A percentile compares a stretch with the other conserved stretches of the same genome.
Conservation (phyloP, 2,797 vertebrate species). For the Clarias fuscus region DNA sequence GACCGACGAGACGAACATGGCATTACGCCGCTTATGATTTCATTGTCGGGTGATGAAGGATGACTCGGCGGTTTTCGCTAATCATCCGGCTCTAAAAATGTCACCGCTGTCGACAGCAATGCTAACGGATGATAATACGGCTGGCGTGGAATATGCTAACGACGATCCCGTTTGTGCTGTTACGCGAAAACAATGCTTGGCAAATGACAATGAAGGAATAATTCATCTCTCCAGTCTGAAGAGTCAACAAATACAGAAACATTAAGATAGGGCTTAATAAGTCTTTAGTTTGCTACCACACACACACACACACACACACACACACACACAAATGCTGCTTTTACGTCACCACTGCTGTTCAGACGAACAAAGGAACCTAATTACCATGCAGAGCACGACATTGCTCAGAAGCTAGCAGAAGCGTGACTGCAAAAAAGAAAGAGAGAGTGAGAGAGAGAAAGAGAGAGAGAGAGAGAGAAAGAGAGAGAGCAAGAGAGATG, state of each 20-base stretch:
- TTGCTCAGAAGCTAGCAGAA: constrained; percentile 83
- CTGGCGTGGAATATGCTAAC: constrained; percentile 15
- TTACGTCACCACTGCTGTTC: constrained; percentile 40
- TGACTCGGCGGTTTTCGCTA: constrained; percentile 17
- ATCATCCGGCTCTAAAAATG: constrained; percentile 37
- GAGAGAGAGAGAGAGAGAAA: constrained; percentile 15
- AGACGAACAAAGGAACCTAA: constrained; percentile 83
- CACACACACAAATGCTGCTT: constrained; percentile 39
- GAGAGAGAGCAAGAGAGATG: constrained; percentile 45
- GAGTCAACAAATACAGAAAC: constrained; percentile 6
- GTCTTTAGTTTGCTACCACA: constrained; percentile 32
- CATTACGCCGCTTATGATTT: background rate
- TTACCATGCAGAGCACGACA: constrained; percentile 84
- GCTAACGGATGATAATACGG: constrained; percentile 15
- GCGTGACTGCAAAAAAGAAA: constrained; percentile 67
- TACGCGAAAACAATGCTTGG: constrained; percentile 24
- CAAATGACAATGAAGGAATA: constrained; percentile 27
- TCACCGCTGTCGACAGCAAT: constrained; percentile 21
- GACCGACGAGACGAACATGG: constrained; percentile 19
- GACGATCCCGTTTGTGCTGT: constrained; percentile 21
- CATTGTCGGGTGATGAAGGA: constrained; percentile 11
- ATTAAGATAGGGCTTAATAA: constrained; percentile 14
- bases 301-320: constrained; percentile 37
- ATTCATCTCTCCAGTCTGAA: constrained; percentile 24
- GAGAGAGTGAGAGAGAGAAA: constrained; percentile 59